Evolutionary conservation across 2,113 vertebrate genomes (phyloP).

Genomic region (Stegostoma tigrinum): DNA sequence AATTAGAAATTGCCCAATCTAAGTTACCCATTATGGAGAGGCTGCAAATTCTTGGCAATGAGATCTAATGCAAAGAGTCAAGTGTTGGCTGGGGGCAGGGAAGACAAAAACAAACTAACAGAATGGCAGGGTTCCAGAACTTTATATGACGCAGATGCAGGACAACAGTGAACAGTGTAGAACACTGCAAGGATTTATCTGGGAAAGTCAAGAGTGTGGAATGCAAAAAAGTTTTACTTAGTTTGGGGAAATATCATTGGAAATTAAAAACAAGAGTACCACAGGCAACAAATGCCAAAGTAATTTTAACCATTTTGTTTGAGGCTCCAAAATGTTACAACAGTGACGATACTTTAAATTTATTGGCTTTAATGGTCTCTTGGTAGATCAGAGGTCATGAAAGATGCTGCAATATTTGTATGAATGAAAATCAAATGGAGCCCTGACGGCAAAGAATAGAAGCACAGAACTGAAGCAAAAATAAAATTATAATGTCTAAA

Average conservation of each 20-base stretch:
- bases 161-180: neutral
- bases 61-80: neutral
- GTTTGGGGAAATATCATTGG: neutral
- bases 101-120: neutral
- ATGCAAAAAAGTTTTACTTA: neutral
- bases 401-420: neutral
- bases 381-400: neutral
- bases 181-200: neutral
- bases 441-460: neutral
- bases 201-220: neutral
- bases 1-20: neutral
- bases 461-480: neutral
- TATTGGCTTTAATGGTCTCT: neutral
- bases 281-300: neutral
- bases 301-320: neutral
- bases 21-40: neutral
- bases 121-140: neutral
- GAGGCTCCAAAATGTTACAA: neutral
- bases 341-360: neutral
- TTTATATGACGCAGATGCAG: neutral
- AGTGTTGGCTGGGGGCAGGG: neutral
- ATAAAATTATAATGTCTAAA: neutral
- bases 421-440: neutral
- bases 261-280: neutral
- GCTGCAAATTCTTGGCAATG: neutral